Percentiles rank a stretch among this genome's conserved stretches.
Evolutionary conservation across 2,113 vertebrate species (phyloP).

Genomic region (Centropus unirufus): DNA sequence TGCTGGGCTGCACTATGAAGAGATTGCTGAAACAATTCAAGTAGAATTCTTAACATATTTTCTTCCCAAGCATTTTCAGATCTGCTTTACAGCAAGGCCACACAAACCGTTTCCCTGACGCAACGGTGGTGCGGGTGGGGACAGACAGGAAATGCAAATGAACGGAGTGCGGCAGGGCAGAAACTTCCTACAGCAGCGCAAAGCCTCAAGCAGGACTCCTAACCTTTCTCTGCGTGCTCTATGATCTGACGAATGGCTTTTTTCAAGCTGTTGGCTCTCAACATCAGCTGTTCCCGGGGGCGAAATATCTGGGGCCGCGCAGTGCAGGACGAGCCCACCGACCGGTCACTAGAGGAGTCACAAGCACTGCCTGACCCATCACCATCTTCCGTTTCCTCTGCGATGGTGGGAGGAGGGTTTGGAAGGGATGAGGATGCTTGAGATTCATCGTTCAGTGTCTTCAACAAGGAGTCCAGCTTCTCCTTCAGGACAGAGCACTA

Average conservation of each 20-base stretch:
- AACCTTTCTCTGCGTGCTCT: conserved; percentile 96
- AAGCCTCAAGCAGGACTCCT: background rate
- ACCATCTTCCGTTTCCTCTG: conserved; percentile 87
- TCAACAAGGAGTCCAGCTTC: conserved; percentile 93
- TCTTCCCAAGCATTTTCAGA: conserved; percentile 3
- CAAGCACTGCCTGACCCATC: conserved; percentile 72
- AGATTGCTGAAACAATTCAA: conserved; percentile 8
- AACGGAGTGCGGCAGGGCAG: background rate
- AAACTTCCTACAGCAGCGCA: conserved; percentile 11
- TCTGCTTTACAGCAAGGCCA: conserved; percentile 1
- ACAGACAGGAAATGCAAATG: conserved; percentile 26
- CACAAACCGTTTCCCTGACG: conserved; percentile 1
- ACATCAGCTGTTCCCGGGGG: conserved; percentile 95
- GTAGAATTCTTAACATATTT: conserved; percentile 9
- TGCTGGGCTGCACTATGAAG: background rate
- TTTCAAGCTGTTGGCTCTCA: conserved; percentile 96
- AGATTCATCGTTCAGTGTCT: conserved; percentile 92
- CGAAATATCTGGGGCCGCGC: conserved; percentile 87
- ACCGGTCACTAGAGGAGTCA: conserved; percentile 50
- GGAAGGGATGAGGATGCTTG: conserved; percentile 84
- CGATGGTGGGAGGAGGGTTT: conserved; percentile 90
- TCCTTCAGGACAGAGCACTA: conserved; percentile 95
- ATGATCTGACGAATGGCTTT: conserved; percentile 98
- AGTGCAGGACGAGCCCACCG: conserved; percentile 66
- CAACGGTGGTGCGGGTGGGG: background rate